These are phyloP conservation scores for Tursiops truncatus DNA, from an alignment of 2,113 vertebrate genomes.

Conservation along the genomic window DNA sequence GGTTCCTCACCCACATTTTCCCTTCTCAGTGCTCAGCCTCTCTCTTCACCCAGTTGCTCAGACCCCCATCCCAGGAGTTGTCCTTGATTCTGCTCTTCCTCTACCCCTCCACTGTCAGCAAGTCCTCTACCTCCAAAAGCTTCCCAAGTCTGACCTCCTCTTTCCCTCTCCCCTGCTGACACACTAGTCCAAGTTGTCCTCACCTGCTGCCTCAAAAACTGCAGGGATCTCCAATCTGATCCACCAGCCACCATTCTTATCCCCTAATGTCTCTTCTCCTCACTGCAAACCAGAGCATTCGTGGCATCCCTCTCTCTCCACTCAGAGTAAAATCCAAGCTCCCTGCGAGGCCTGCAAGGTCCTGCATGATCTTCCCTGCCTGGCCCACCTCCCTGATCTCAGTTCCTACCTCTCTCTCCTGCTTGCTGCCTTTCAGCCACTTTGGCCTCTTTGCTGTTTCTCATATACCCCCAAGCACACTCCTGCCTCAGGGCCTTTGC, in stretches of 20 bases:
- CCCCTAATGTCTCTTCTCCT: not conserved
- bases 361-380: too few relatives aligned
- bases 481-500: not conserved
- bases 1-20: not conserved
- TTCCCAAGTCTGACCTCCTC: not conserved
- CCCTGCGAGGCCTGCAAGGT: not conserved
- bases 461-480: not conserved
- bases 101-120: accelerated
- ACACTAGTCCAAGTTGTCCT: not conserved
- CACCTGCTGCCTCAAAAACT: not conserved
- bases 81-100: not conserved
- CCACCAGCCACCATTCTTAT: too few relatives aligned
- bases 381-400: too few relatives aligned
- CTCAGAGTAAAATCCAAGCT: not conserved
- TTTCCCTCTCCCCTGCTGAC: not conserved
- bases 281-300: not conserved
- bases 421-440: too few relatives aligned
- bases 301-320: not conserved
- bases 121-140: not conserved
- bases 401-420: not conserved
- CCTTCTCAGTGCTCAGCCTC: not conserved
- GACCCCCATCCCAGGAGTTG: not conserved
- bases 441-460: not conserved
- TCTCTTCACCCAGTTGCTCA: not conserved
- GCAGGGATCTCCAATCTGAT: not conserved